Conservation (phyloP, 2,113 vertebrate species). For the Leucoraja erinaceus region DNA sequence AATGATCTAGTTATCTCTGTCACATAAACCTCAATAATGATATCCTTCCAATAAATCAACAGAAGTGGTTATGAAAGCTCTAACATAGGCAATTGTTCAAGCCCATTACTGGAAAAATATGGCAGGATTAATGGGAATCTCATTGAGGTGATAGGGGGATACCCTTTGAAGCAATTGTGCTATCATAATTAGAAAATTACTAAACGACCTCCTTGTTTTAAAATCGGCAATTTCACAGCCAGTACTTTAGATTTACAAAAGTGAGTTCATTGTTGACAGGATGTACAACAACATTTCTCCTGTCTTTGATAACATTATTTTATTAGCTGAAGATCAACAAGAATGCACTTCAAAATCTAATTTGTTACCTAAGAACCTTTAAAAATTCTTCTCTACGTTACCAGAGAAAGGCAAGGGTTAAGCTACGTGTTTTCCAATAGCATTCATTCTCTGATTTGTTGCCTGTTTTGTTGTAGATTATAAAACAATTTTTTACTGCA, state of each 20-base stretch:
- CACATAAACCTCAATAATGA: constrained; percentile 23
- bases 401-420: constrained; percentile 21
- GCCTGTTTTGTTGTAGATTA: constrained; percentile 9
- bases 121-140: constrained; percentile 30
- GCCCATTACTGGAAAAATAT: constrained; percentile 11
- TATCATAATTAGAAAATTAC: constrained; percentile 25
- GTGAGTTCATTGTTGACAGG: not conserved
- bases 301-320: not conserved
- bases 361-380: not conserved
- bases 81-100: not conserved
- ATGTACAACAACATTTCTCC: not conserved
- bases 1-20: constrained; percentile 20
- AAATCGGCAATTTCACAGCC: not conserved
- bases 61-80: constrained; percentile 31
- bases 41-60: constrained; percentile 15
- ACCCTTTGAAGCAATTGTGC: not conserved
- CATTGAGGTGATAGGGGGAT: constrained; percentile 30
- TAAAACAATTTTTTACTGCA: not conserved
- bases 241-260: not conserved
- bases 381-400: not conserved
- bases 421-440: not conserved
- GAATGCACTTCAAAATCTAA: not conserved
- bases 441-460: constrained; percentile 14
- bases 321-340: not conserved
- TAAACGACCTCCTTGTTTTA: not conserved